These are phyloP conservation scores for Staurois parvus DNA, from an alignment of 2,797 vertebrate genomes.

Conservation along the genomic window DNA sequence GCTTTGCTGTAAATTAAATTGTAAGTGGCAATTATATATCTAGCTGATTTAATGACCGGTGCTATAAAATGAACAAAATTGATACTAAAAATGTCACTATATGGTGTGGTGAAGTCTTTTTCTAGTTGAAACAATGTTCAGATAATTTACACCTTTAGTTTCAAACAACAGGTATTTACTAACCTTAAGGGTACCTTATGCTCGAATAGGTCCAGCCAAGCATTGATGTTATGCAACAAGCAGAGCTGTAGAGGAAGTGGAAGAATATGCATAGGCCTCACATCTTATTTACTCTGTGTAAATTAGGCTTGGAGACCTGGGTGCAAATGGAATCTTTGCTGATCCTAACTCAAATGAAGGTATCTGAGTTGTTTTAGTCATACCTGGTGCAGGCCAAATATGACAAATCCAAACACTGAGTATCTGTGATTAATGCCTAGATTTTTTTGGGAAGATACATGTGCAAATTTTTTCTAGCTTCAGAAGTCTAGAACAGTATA, in stretches of 20 bases:
- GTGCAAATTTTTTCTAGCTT: neutral
- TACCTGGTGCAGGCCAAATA: no score
- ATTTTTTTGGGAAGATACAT: neutral
- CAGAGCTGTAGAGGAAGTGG: no score
- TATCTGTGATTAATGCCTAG: neutral
- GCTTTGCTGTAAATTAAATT: constrained; percentile 59
- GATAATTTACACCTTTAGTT: neutral
- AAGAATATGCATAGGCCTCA: no score
- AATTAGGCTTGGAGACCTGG: no score
- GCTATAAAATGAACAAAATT: constrained; percentile 47
- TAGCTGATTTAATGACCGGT: constrained; percentile 48
- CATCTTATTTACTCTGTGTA: no score
- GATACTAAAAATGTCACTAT: constrained; percentile 55
- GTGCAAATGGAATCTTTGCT: no score
- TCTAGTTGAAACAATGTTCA: neutral
- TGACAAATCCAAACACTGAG: neutral
- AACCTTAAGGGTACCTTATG: neutral
- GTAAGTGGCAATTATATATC: constrained; percentile 59
- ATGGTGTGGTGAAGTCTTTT: constrained; percentile 37
- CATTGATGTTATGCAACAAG: no score
- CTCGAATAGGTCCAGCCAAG: neutral
- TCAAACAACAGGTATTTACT: neutral
- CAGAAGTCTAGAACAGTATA: neutral
- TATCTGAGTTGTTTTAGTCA: no score
- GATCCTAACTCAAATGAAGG: no score